phyloP scores from a whole-genome alignment of 2,797 vertebrate species.

The Iguana delicatissima region DNA sequence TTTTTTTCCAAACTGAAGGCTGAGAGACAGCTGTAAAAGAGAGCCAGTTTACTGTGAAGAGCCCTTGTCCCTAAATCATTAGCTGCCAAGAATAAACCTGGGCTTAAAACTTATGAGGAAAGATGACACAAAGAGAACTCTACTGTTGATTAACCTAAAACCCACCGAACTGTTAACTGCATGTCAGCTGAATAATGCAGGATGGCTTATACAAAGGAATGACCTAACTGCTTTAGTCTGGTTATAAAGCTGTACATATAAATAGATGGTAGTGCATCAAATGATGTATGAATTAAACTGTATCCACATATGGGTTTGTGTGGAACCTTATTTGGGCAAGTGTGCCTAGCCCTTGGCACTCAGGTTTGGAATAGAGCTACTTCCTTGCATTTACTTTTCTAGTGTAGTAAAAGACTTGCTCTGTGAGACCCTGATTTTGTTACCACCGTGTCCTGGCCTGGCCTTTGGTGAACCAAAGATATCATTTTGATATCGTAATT shows the following conservation, averaged over 20 bases:
- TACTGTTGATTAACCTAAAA: neutral
- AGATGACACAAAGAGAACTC: neutral
- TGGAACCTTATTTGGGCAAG: neutral
- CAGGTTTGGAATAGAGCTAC: neutral
- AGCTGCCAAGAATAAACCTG: neutral
- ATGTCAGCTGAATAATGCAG: neutral
- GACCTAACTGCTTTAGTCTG: neutral
- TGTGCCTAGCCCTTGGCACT: neutral
- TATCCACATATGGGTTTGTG: neutral
- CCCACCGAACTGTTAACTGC: neutral
- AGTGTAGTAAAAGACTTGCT: neutral
- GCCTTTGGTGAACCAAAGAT: too few species aligned
- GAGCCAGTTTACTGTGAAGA: neutral
- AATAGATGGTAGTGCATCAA: neutral
- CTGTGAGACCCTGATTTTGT: neutral
- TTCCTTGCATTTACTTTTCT: neutral
- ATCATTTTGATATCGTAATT: too few species aligned
- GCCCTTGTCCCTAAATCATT: neutral
- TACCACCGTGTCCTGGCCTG: too few species aligned
- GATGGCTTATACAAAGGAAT: neutral
- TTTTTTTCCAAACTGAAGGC: neutral
- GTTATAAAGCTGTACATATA: neutral
- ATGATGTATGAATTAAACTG: neutral
- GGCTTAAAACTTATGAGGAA: neutral
- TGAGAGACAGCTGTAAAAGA: neutral